Base-by-base conservation (phyloP, 2,113 vertebrate genomes). In the Zeus faber region DNA sequence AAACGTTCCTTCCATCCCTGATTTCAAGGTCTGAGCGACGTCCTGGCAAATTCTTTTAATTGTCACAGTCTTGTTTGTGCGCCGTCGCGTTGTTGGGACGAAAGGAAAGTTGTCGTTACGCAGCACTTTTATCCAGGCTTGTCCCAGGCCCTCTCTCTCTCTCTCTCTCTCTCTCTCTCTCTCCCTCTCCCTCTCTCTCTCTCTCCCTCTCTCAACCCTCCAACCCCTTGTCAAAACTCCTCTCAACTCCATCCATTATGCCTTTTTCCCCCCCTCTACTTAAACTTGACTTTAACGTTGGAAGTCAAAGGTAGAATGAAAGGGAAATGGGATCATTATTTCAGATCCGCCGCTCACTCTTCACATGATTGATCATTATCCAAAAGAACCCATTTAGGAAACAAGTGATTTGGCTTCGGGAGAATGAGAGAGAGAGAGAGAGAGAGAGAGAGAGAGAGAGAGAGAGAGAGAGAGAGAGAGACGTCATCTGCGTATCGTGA, bases 21-120 rank as follows among this genome's bases (percentile, higher is more conserved):
- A 77, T 77, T 84, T 85, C 69, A 80, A 74, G 72, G 82, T 72
- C 79, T 89, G 85, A 88, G 76, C 88, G 86, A 84, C 86, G 79
- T 84, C 72, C 54, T 16, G 31, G 62, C 45, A 60, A 82, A 87
- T 89, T 80, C 82, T 85, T 88, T 55, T 71, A 80, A 88, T 85
- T 82, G 82, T 83, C 72, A 72, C 68, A 66, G 81, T 83, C 71
- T 80, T 67, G 77, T 86, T 84, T 79, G 67, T 64, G 17, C 55
- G 69, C 67, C 46, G 17, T 8, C 6, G 29, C 11, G 29, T 6
- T 31, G 29, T 6, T 31, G 29, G 29, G 6, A 11, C 1, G 6
- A 11, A 31, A 31, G 40, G n/a, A 21, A 20, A 25, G 33, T 41
- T 56, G 44, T 26, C 47, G 65, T 84, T 84, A 83, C 78, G 26